phyloP scores from a whole-genome alignment of 2,888 invertebrate species.

The Diplolepis rosae region DNA sequence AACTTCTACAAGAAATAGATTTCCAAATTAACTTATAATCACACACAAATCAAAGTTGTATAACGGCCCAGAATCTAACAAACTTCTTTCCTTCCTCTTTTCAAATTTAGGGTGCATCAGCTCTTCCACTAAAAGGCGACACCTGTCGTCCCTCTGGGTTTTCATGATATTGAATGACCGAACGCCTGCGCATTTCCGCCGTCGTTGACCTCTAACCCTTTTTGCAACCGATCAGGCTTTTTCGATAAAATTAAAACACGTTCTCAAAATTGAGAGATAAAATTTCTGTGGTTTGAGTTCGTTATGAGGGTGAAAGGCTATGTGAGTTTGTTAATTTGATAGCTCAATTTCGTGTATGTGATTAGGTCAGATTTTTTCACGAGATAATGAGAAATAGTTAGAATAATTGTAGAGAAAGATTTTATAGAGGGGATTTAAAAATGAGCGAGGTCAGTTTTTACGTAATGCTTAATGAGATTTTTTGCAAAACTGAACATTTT shows the following conservation, averaged over 20 bases:
- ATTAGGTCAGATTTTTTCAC: neutral
- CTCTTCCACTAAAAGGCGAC: slow-evolving; percentile 58
- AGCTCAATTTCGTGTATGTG: neutral
- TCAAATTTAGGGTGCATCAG: slow-evolving; percentile 44
- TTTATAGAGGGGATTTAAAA: too few species aligned
- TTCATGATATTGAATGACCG: slow-evolving; percentile 58
- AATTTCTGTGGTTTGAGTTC: neutral
- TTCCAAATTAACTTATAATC: neutral
- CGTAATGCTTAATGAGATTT: neutral
- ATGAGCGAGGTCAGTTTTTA: neutral
- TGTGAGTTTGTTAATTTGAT: neutral
- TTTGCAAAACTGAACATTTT: slow-evolving; percentile 44
- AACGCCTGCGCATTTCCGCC: slow-evolving; percentile 45
- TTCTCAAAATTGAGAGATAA: neutral
- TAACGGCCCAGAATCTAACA: neutral
- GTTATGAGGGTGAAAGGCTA: neutral
- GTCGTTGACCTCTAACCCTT: slow-evolving; percentile 25
- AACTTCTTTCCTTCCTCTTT: neutral
- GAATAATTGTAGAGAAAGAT: neutral
- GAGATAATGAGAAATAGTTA: neutral
- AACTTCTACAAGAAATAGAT: too few species aligned
- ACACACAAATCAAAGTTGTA: neutral
- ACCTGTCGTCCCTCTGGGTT: slow-evolving; percentile 59
- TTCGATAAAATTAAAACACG: slow-evolving; percentile 3
- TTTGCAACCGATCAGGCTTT: slow-evolving; percentile 20